These are phyloP conservation scores for Lathronympha strigana DNA, from an alignment of 2,888 invertebrate genomes.

Conservation along the genomic window DNA sequence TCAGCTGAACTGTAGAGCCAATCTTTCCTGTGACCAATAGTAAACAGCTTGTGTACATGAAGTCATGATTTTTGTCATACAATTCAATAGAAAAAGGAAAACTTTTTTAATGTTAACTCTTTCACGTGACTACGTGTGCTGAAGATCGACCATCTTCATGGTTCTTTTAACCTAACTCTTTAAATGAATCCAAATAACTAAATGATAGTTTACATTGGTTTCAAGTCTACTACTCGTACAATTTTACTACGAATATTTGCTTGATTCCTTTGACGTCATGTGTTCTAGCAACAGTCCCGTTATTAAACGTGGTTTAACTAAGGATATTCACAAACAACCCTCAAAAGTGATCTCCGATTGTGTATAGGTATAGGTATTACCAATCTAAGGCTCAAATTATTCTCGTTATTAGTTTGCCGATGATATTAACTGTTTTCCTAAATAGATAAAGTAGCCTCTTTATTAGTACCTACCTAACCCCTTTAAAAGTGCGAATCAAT, in stretches of 20 bases:
- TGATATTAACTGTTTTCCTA: background rate
- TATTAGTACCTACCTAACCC: conserved; percentile 31
- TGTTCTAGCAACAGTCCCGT: conserved; percentile 26
- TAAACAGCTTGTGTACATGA: no score
- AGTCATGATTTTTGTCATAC: no score
- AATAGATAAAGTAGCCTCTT: background rate
- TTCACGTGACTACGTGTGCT: no score
- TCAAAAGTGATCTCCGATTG: background rate
- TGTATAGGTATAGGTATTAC: background rate
- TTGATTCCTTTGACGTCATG: conserved; percentile 28
- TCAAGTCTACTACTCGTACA: no score
- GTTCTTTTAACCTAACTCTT: no score
- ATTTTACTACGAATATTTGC: conserved; percentile 22
- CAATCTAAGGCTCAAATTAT: background rate
- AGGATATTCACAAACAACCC: background rate
- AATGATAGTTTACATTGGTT: background rate
- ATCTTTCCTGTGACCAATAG: no score
- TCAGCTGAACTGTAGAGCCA: no score
- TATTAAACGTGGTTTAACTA: conserved; percentile 7
- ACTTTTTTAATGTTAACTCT: no score
- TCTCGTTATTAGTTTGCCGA: background rate
- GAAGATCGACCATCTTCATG: no score
- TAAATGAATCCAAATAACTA: no score
- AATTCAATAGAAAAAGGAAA: no score
- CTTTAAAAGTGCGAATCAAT: conserved; percentile 27